Evolutionary conservation across 1,140 invertebrate species (phyloP).

Genomic region (Dendrolimus punctatus): DNA sequence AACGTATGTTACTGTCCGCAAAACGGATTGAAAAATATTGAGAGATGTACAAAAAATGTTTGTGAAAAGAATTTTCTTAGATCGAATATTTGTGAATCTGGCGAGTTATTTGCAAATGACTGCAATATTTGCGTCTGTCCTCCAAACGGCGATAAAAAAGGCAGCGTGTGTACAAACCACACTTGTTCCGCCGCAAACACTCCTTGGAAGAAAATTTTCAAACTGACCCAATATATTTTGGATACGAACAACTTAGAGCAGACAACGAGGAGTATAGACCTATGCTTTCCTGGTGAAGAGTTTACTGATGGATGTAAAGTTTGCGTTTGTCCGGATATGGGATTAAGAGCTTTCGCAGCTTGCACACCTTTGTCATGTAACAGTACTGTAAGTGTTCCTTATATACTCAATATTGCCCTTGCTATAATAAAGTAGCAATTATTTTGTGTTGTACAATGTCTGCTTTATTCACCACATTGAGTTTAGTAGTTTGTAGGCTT

Average conservation of each 20-base stretch:
- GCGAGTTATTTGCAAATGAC: constrained; percentile 53
- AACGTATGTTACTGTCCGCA: constrained; percentile 52
- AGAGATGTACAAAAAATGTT: constrained; percentile 48
- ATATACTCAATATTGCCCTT: background rate
- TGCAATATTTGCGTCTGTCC: constrained; percentile 69
- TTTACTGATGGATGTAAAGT: constrained; percentile 43
- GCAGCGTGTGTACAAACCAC: constrained; percentile 55
- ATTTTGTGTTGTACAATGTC: too few species aligned
- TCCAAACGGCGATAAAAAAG: constrained; percentile 51
- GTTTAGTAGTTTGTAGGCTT: too few species aligned
- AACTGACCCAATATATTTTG: constrained; percentile 31
- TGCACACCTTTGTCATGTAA: constrained; percentile 36
- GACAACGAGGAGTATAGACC: constrained; percentile 31
- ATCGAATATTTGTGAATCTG: constrained; percentile 41
- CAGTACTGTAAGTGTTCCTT: constrained; percentile 2
- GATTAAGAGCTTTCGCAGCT: constrained; percentile 39
- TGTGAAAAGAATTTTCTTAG: constrained; percentile 48
- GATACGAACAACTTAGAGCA: constrained; percentile 20
- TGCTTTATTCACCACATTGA: too few species aligned
- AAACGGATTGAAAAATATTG: constrained; percentile 51
- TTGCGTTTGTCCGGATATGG: constrained; percentile 52
- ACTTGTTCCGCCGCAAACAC: constrained; percentile 28
- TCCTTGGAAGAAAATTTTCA: constrained; percentile 39
- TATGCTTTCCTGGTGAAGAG: constrained; percentile 55
- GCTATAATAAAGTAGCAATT: too few species aligned